A percentile compares a stretch with the other conserved stretches of the same genome.
Conservation (phyloP, 2,113 vertebrate genomes). For the Cnemophilus loriae region DNA sequence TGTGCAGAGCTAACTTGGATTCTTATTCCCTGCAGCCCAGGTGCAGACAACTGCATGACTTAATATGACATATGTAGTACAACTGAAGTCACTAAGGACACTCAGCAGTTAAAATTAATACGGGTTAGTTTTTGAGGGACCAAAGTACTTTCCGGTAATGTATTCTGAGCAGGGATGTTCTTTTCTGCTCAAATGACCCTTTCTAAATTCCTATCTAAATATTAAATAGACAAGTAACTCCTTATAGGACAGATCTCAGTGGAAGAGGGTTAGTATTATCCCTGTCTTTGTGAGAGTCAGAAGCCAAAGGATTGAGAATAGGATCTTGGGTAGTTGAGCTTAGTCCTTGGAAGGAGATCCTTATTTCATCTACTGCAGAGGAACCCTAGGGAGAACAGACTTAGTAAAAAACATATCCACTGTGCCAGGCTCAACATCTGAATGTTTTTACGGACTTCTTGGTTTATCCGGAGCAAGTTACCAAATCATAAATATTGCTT, state of each 20-base stretch:
- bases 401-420: not conserved
- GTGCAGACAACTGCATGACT: not conserved
- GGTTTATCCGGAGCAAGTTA: not conserved
- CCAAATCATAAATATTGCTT: not conserved
- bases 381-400: not conserved
- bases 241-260: not conserved
- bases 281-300: not conserved
- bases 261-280: not conserved
- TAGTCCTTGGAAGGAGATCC: not conserved
- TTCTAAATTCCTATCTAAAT: not conserved
- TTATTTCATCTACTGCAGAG: not conserved
- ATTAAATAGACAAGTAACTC: not conserved
- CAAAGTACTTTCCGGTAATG: not conserved
- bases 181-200: not conserved
- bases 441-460: not conserved
- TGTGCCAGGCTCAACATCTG: not conserved
- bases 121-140: not conserved
- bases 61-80: not conserved
- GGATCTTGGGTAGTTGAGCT: not conserved
- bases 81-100: not conserved
- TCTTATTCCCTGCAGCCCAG: not conserved
- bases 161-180: not conserved
- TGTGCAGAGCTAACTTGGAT: not conserved
- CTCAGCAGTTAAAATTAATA: not conserved
- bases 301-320: not conserved